A percentile compares a stretch with the other conserved stretches of the same genome.
These are phyloP conservation scores for Epirrhoe alternata DNA, from an alignment of 2,888 invertebrate species.

Conservation along the genomic window DNA sequence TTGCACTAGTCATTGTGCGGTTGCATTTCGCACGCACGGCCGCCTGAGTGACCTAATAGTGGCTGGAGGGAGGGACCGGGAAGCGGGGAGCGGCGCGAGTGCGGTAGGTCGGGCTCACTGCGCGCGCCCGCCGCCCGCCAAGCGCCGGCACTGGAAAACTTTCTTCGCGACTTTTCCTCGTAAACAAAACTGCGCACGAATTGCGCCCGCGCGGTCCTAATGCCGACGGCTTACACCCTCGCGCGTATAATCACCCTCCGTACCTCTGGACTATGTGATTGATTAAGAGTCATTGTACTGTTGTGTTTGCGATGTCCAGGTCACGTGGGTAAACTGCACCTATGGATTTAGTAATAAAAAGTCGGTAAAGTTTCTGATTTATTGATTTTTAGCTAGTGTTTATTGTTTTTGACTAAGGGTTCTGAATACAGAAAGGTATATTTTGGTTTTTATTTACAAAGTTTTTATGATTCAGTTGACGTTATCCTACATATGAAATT, in stretches of 20 bases:
- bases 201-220: conserved; percentile 58
- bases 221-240: conserved; percentile 38
- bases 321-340: conserved; percentile 73
- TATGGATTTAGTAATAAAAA: conserved; percentile 83
- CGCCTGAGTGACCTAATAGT: conserved; percentile 83
- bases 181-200: conserved; percentile 74
- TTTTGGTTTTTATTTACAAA: conserved; percentile 22
- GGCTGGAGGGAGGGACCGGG: conserved; percentile 84
- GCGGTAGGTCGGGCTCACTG: conserved; percentile 85
- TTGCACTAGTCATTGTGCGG: conserved; percentile 83
- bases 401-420: conserved; percentile 30
- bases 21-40: conserved; percentile 83
- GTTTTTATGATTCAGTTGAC: conserved; percentile 4
- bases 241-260: conserved; percentile 23
- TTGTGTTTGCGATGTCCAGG: conserved; percentile 70
- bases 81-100: conserved; percentile 72
- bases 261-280: conserved; percentile 57
- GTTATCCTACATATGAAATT: conserved; percentile 11
- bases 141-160: conserved; percentile 79
- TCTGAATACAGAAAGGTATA: conserved; percentile 31
- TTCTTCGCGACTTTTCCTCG: conserved; percentile 82
- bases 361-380: conserved; percentile 79
- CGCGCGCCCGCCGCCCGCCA: conserved; percentile 76
- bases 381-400: conserved; percentile 47
- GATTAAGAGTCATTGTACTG: conserved; percentile 56